A percentile compares a stretch with the other conserved stretches of the same genome.
These are phyloP conservation scores for Andrena marginata DNA, from an alignment of 2,888 invertebrate species.

Conservation along the genomic window DNA sequence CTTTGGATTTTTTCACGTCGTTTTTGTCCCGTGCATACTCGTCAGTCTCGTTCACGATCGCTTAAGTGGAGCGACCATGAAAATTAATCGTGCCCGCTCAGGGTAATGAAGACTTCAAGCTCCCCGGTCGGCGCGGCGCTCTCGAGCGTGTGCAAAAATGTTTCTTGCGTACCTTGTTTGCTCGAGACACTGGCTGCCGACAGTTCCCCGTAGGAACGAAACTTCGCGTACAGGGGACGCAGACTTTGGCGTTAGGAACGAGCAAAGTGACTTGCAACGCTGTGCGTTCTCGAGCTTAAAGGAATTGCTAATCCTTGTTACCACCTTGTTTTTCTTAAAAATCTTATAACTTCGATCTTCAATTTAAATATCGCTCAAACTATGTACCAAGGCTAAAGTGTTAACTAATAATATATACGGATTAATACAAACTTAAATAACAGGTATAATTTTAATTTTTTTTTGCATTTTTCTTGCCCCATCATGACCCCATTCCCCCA, in stretches of 20 bases:
- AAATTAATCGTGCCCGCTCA: constrained; percentile 65
- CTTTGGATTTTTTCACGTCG: constrained; percentile 40
- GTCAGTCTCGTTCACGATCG: constrained; percentile 60
- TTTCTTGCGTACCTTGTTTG: constrained; percentile 26
- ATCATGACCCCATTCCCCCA: too few species aligned
- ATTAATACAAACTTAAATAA: too few species aligned
- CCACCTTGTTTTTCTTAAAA: too few species aligned
- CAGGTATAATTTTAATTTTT: too few species aligned
- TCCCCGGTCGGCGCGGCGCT: background rate
- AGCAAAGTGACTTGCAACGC: background rate
- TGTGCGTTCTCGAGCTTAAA: too few species aligned
- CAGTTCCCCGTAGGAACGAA: background rate
- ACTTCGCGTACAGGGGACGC: background rate
- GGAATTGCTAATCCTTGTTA: too few species aligned
- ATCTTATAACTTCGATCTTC: too few species aligned
- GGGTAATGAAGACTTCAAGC: constrained; percentile 59
- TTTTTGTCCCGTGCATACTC: constrained; percentile 49
- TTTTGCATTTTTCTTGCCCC: too few species aligned
- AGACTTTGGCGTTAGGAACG: background rate
- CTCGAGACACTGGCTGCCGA: background rate
- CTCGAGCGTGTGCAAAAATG: constrained; percentile 27
- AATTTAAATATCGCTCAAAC: too few species aligned
- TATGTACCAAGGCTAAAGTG: too few species aligned
- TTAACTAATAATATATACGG: too few species aligned
- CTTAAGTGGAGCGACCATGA: constrained; percentile 57